These are phyloP conservation scores for Pyralis farinalis DNA, from an alignment of 2,888 invertebrate species.

Conservation along the genomic window DNA sequence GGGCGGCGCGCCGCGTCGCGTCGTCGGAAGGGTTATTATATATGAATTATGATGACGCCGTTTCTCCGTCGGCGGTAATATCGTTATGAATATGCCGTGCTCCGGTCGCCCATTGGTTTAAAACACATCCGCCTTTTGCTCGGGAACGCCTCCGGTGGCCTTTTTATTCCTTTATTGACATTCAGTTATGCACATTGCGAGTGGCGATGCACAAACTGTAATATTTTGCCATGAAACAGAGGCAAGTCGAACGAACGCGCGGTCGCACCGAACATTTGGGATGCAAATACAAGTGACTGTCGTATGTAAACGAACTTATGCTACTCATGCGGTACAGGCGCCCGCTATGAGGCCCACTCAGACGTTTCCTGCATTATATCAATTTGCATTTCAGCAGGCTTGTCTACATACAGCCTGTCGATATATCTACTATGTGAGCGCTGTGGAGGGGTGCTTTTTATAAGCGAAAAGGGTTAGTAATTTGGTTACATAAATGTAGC, in stretches of 20 bases:
- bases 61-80: slow-evolving; percentile 76
- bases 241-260: slow-evolving; percentile 69
- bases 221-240: slow-evolving; percentile 71
- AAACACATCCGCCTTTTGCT: slow-evolving; percentile 72
- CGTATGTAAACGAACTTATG: slow-evolving; percentile 80
- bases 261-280: slow-evolving; percentile 73
- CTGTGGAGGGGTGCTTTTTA: slow-evolving; percentile 9
- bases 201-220: slow-evolving; percentile 77
- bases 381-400: slow-evolving; percentile 76
- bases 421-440: slow-evolving; percentile 13
- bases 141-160: slow-evolving; percentile 76
- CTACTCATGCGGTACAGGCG: slow-evolving; percentile 73
- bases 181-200: slow-evolving; percentile 79
- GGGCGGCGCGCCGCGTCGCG: slow-evolving; percentile 60
- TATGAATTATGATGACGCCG: slow-evolving; percentile 81
- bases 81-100: slow-evolving; percentile 80
- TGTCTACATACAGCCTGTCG: slow-evolving; percentile 25
- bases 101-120: slow-evolving; percentile 75
- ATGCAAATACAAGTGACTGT: slow-evolving; percentile 77
- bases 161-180: slow-evolving; percentile 79
- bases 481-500: not conserved
- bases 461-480: slow-evolving; percentile 1
- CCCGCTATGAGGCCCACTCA: slow-evolving; percentile 78
- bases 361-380: slow-evolving; percentile 80
- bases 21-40: slow-evolving; percentile 79